A percentile compares a stretch with the other conserved stretches of the same genome.
These are phyloP conservation scores for Chaetogeoica ovagalla DNA, from an alignment of 2,888 invertebrate genomes.

Conservation along the genomic window DNA sequence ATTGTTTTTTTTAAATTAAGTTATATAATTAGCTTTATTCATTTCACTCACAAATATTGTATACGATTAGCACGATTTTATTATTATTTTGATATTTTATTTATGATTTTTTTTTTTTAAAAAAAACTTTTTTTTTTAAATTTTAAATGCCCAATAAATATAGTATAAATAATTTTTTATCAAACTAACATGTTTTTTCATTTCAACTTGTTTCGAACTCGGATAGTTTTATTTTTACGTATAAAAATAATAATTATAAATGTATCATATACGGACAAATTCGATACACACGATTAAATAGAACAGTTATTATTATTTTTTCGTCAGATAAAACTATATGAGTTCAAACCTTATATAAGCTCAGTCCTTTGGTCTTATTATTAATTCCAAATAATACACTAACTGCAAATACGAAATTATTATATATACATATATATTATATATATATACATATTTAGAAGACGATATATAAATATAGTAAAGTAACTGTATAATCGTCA, in stretches of 20 bases:
- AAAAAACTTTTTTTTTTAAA: constrained; percentile 15
- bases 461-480: constrained; percentile 1
- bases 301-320: background rate
- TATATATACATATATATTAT: background rate
- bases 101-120: constrained; percentile 20
- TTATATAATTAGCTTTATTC: constrained; percentile 37
- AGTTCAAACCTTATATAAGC: constrained; percentile 37
- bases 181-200: constrained; percentile 50
- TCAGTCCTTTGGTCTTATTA: constrained; percentile 38
- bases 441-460: background rate
- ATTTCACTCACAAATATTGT: constrained; percentile 42
- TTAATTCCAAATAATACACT: constrained; percentile 30
- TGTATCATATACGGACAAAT: background rate
- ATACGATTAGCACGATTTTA: constrained; percentile 50
- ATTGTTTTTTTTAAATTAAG: constrained; percentile 43
- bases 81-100: constrained; percentile 49
- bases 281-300: background rate
- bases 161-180: constrained; percentile 49
- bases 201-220: constrained; percentile 43
- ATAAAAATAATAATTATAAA: background rate
- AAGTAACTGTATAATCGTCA: constrained; percentile 25
- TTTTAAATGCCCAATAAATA: constrained; percentile 51
- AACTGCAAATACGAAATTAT: constrained; percentile 2
- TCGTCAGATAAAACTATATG: constrained; percentile 32
- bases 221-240: constrained; percentile 40